Evolutionary conservation across 2,888 invertebrate genomes (phyloP).

Genomic region (Dione vanillae): DNA sequence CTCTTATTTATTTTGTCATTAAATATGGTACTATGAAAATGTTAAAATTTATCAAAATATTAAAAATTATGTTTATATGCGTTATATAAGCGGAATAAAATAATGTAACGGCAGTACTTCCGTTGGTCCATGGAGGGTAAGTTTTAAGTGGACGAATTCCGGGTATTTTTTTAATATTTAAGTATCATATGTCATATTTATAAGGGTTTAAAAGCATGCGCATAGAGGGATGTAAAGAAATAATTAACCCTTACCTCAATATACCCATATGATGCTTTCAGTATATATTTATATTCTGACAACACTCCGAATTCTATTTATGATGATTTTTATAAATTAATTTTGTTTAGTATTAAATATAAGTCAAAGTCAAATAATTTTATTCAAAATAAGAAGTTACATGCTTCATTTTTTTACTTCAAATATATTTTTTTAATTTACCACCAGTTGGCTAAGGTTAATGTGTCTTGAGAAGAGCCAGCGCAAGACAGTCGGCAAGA

Average conservation of each 20-base stretch:
- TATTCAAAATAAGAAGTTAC: too few relatives aligned
- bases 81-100: not conserved
- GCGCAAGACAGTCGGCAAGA: too few relatives aligned
- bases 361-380: too few relatives aligned
- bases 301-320: not conserved
- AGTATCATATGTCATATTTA: conserved; percentile 10
- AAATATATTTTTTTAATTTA: too few relatives aligned
- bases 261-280: not conserved
- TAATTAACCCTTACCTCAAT: not conserved
- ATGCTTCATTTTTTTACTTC: too few relatives aligned
- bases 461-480: too few relatives aligned
- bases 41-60: too few relatives aligned
- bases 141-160: conserved; percentile 15
- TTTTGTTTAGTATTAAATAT: too few relatives aligned
- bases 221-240: not conserved
- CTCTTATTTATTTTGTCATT: too few relatives aligned
- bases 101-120: conserved; percentile 56
- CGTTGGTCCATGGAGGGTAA: conserved; percentile 49
- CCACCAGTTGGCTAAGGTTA: too few relatives aligned
- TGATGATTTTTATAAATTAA: too few relatives aligned
- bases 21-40: too few relatives aligned
- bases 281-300: not conserved
- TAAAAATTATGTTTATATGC: not conserved
- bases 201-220: conserved; percentile 10
- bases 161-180: conserved; percentile 27